phyloP scores from a whole-genome alignment of 2,888 invertebrate genomes.

The Brenthis ino region DNA sequence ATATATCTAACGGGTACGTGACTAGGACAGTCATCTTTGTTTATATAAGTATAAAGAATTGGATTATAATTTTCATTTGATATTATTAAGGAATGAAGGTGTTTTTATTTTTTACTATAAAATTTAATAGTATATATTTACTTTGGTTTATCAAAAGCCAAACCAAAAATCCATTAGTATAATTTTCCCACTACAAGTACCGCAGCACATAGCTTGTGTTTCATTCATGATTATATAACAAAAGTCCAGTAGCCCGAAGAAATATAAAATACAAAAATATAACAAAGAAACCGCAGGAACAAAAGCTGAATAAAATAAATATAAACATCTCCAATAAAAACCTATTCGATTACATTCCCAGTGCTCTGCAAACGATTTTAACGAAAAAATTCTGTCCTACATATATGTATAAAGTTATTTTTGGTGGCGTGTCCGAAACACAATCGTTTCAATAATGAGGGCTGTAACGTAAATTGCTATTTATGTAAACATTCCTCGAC shows the following conservation, averaged over 20 bases:
- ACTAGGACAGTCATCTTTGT: constrained; percentile 3
- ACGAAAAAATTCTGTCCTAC: constrained; percentile 22
- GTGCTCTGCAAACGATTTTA: constrained; percentile 23
- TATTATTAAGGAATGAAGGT: neutral
- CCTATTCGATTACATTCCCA: constrained; percentile 21
- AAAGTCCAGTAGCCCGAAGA: neutral
- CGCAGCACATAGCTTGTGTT: no score
- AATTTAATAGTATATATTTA: neutral
- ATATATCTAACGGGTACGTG: constrained; percentile 18
- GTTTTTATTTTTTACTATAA: neutral
- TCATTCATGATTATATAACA: neutral
- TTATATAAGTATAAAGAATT: constrained; percentile 2
- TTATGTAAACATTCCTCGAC: constrained; percentile 37
- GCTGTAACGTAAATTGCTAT: constrained; percentile 36
- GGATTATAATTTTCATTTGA: neutral
- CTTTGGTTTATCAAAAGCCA: neutral
- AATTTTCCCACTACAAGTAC: neutral
- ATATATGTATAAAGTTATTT: constrained; percentile 21
- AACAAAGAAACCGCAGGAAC: constrained; percentile 16
- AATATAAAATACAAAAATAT: neutral
- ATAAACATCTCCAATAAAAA: constrained; percentile 25
- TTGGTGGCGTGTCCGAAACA: constrained; percentile 28
- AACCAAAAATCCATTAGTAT: neutral
- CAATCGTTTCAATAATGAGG: constrained; percentile 32
- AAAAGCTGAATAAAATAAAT: constrained; percentile 20